Evolutionary conservation across 2,797 vertebrate species (phyloP), one percentile per base, ranked within the genome.

Genomic region (Mastacembelus armatus): DNA sequence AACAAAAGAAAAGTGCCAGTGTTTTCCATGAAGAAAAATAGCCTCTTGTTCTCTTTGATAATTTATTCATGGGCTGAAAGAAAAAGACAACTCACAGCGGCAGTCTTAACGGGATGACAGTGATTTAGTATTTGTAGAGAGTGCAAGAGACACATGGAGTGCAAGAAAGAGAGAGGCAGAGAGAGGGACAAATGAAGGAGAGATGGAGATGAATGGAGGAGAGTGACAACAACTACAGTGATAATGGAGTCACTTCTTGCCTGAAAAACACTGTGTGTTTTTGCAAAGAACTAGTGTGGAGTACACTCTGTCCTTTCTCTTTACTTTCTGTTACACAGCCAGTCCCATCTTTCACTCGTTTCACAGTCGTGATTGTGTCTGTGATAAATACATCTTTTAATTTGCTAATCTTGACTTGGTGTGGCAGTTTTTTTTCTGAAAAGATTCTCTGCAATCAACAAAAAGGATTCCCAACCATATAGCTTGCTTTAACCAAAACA

Each of bases 11-110:
- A 10, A 66, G 63, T 14, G 8, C 63, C 66, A 59, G 63, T 62
- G 69, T 83, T 81, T 85, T 72, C 77, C 57, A 77, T 58, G 67
- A 74, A 77, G 83, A 68, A 70, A 77, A 69, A 64, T 77, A 68
- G 67, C 64, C 73, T 75, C 83, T 86, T 81, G 83, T 87, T 89
- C 77, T 56, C 85, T 86, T 86, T 89, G 88, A 90, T 91, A 83
- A 91, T 91, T 91, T 90, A 91, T 91, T 90, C 88, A 91, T 91
- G 83, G 64, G 30, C 77, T 83, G 70, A 77, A 80, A 81, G 77
- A 70, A 79, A 87, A 80, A 88, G 77, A 87, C 85, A 85, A 87
- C 84, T 87, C 54, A 67, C 38, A 57, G 30, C 72, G 50, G 62
- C 62, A 38, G 76, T 74, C 85, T n/a, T 69, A 40, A 80, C 21